These are phyloP conservation scores for Thunnus maccoyii DNA, from an alignment of 2,113 vertebrate genomes.

Conservation along the genomic window DNA sequence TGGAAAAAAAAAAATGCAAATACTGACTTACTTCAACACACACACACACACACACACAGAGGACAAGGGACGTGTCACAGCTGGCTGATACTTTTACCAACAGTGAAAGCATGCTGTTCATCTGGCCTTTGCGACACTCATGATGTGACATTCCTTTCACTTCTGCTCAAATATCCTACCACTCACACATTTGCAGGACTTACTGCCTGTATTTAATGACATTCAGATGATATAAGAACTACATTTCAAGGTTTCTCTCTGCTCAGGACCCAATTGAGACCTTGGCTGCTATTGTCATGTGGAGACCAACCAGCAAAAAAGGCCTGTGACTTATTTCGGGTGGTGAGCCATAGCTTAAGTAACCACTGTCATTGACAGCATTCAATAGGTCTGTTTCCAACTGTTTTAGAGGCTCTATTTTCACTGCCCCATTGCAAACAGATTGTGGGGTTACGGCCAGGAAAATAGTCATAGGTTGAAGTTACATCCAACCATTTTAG, in stretches of 20 bases:
- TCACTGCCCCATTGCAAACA: constrained; percentile 72
- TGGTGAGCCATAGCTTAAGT: constrained; percentile 53
- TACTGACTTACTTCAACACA: background rate
- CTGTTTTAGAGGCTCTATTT: constrained; percentile 68
- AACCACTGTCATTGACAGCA: constrained; percentile 64
- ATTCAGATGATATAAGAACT: constrained; percentile 55
- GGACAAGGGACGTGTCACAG: constrained; percentile 25
- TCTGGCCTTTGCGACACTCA: constrained; percentile 14
- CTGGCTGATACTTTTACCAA: constrained; percentile 35
- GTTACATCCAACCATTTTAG: constrained; percentile 65
- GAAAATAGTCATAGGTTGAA: constrained; percentile 75
- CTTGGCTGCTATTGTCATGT: constrained; percentile 41
- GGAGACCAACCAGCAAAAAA: constrained; percentile 33
- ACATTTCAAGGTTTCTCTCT: constrained; percentile 42
- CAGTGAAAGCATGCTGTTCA: constrained; percentile 28
- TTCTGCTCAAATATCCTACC: constrained; percentile 42
- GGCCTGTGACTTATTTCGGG: constrained; percentile 52
- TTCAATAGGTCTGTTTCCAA: constrained; percentile 63
- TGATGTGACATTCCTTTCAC: constrained; percentile 42
- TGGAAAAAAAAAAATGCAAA: background rate
- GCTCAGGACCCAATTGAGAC: constrained; percentile 28
- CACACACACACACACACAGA: background rate
- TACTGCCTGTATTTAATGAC: constrained; percentile 30
- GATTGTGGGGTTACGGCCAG: constrained; percentile 66
- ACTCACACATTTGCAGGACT: constrained; percentile 48